phyloP scores from a whole-genome alignment of 2,888 invertebrate species.

The Rotaria macrura region DNA sequence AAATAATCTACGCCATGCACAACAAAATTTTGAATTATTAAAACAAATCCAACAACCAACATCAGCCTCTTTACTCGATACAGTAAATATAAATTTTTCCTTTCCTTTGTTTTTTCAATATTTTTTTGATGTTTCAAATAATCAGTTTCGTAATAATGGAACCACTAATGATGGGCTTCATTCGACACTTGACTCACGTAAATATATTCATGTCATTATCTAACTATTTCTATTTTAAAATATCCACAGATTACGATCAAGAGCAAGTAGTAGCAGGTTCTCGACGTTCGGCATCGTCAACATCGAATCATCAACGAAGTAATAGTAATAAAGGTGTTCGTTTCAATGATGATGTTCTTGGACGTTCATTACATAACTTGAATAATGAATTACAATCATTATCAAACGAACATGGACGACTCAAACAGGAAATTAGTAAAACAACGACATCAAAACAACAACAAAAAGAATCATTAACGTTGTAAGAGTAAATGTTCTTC shows the following conservation, averaged over 20 bases:
- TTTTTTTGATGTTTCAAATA: background rate
- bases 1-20: background rate
- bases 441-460: background rate
- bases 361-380: background rate
- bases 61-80: background rate
- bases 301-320: background rate
- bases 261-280: background rate
- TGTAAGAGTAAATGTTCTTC: background rate
- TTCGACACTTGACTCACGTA: background rate
- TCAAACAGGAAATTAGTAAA: background rate
- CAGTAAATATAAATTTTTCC: background rate
- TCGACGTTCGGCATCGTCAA: background rate
- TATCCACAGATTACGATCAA: background rate
- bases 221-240: background rate
- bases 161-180: background rate
- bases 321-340: constrained; percentile 7
- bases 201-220: background rate
- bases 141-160: background rate
- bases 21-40: constrained; percentile 17
- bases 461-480: background rate
- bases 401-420: background rate
- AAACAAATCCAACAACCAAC: background rate
- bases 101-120: background rate
- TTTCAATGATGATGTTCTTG: background rate
- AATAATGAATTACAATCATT: background rate